phyloP scores from a whole-genome alignment of 2,797 vertebrate species.

The Siniperca obscura region DNA sequence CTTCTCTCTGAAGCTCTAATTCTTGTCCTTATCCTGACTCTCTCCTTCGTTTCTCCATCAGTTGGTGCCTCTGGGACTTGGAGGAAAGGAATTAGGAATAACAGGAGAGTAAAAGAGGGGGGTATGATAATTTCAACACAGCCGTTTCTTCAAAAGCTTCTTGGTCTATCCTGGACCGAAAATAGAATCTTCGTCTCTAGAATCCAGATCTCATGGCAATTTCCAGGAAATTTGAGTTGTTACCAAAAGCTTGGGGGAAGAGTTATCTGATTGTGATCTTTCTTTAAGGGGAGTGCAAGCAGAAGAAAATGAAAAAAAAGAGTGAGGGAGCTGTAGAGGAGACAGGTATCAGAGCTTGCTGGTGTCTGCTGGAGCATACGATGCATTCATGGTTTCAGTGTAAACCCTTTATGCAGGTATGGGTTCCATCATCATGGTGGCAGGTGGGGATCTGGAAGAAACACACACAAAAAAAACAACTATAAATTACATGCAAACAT shows the following conservation, averaged over 20 bases:
- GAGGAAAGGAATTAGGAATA: conserved; percentile 61
- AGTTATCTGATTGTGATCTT: conserved; percentile 59
- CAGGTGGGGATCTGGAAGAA: conserved; percentile 71
- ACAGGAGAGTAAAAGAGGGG: conserved; percentile 46
- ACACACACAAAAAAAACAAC: conserved; percentile 51
- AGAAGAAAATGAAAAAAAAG: conserved; percentile 34
- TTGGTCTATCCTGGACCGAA: conserved; percentile 60
- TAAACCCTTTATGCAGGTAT: conserved; percentile 46
- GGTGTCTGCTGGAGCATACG: conserved; percentile 49
- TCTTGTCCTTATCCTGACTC: conserved; percentile 81
- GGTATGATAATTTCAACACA: conserved; percentile 64
- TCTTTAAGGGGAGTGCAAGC: conserved; percentile 43
- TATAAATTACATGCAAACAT: conserved; percentile 22
- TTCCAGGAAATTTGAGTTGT: conserved; percentile 68
- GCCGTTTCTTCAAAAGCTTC: conserved; percentile 65
- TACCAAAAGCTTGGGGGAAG: conserved; percentile 50
- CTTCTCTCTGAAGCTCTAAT: conserved; percentile 61
- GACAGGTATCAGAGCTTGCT: conserved; percentile 56
- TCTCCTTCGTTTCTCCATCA: conserved; percentile 83
- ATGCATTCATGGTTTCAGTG: conserved; percentile 71
- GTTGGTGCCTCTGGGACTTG: conserved; percentile 73
- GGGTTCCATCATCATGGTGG: conserved; percentile 52
- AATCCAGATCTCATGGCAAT: conserved; percentile 67
- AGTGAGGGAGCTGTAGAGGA: conserved; percentile 17
- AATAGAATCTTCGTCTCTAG: conserved; percentile 63